A percentile compares a stretch with the other conserved stretches of the same genome.
These are phyloP conservation scores for Syngnathoides biaculeatus DNA, from an alignment of 2,113 vertebrate species.

Conservation along the genomic window DNA sequence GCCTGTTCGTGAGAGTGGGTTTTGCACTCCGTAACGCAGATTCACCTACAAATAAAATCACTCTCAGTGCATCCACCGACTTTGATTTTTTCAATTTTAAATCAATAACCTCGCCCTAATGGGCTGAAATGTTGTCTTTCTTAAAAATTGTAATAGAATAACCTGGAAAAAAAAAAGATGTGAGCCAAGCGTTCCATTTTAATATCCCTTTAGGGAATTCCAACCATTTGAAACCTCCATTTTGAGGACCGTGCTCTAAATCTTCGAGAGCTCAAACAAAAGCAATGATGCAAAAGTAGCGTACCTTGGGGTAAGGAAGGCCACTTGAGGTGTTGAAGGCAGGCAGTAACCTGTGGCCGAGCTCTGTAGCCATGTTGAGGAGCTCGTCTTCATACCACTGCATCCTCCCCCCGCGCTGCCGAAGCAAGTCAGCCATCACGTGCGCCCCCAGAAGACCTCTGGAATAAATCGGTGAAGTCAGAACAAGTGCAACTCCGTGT, in stretches of 20 bases:
- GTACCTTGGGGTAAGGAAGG: conserved; percentile 94
- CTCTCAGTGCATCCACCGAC: no score
- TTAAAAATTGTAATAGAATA: neutral
- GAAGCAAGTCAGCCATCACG: conserved; percentile 92
- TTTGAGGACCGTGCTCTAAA: neutral
- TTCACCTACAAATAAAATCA: conserved; percentile 79
- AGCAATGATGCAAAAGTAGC: conserved; percentile 16
- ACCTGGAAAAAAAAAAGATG: neutral
- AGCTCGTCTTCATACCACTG: conserved; percentile 93
- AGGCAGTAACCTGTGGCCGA: conserved; percentile 91
- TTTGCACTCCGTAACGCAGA: conserved; percentile 89
- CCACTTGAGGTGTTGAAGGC: conserved; percentile 98
- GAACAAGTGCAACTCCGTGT: neutral
- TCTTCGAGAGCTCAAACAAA: neutral
- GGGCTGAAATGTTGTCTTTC: neutral
- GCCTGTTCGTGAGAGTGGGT: conserved; percentile 82
- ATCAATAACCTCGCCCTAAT: neutral
- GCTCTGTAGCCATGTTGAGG: conserved; percentile 91
- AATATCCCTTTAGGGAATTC: no score
- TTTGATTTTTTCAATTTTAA: neutral
- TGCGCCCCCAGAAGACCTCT: conserved; percentile 96
- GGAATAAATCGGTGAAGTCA: conserved; percentile 5
- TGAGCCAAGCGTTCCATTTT: no score
- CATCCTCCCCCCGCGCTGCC: conserved; percentile 86
- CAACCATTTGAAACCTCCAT: no score